Conservation (phyloP, 35 echinoderm and acorn worm species). For the Ptychodera flava region DNA sequence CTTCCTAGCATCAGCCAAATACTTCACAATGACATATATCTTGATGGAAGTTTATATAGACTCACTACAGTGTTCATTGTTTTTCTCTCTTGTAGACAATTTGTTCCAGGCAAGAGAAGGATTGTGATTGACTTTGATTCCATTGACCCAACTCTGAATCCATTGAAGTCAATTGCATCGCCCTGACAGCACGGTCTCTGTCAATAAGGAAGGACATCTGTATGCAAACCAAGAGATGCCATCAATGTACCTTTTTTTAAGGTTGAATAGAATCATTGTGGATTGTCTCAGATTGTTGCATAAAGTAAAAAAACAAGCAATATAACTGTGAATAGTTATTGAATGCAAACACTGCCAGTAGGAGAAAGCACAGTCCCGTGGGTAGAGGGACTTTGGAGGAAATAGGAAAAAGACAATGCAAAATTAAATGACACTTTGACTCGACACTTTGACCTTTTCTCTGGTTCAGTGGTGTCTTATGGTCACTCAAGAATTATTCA, state of each 20-base stretch:
- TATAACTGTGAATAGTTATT: not conserved
- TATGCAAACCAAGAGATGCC: not conserved
- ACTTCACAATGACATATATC: too few relatives aligned
- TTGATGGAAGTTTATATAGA: too few relatives aligned
- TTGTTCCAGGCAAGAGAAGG: constrained; percentile 42
- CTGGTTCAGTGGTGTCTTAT: too few relatives aligned
- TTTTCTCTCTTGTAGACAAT: constrained; percentile 51
- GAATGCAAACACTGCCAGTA: not conserved
- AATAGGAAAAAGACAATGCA: too few relatives aligned
- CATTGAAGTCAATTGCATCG: not conserved
- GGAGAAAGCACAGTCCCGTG: too few relatives aligned
- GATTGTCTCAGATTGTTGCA: not conserved
- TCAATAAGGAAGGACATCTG: not conserved
- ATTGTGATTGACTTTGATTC: constrained; percentile 60
- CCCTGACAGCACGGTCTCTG: not conserved
- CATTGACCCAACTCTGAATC: constrained; percentile 29
- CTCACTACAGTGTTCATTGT: not conserved
- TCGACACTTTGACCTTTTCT: too few relatives aligned
- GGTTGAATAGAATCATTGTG: not conserved
- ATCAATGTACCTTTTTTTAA: not conserved
- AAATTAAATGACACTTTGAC: too few relatives aligned
- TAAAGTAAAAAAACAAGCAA: not conserved
- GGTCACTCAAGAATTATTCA: too few relatives aligned
- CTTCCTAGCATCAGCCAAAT: too few relatives aligned
- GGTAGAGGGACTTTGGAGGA: too few relatives aligned